Base-by-base conservation (phyloP, 2,113 vertebrate genomes). In the Jacana jacana region DNA sequence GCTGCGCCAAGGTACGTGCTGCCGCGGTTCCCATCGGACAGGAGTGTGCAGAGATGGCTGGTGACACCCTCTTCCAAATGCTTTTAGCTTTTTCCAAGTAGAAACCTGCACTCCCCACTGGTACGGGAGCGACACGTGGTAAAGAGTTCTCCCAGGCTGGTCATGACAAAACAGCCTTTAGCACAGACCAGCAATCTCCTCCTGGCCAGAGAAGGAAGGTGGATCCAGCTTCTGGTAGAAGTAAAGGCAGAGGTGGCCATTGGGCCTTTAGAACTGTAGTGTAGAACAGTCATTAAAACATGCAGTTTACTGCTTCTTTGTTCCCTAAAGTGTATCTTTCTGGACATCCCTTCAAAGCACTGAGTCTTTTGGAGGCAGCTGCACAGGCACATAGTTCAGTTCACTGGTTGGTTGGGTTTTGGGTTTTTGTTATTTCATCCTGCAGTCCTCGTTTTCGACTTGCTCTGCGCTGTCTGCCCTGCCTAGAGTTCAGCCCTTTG, bases 1-100 rank as follows among this genome's bases (percentile, higher is more conserved):
- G 93, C 98, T 99, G 42, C 99, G 99, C 93, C 99, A 99, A 98
- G 99, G 99, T 99, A 89, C 0, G 95, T 93, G 31, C 54, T 86
- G 55, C 58, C 57, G 44, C 22, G 15, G 6, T 30, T 33, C 39
- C 84, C 71, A 30, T 15, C 72, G 30, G 19, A 23, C 11, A 8
- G 33, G 64, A 42, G 31, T 0, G 3, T 18, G 35, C 77, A 61
- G 65, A 40, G 14, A 10, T 61, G 37, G 79, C 42, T 85, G 71
- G 9, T 30, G 13, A 49, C 28, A 8, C 39, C 57, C 68, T 48
- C 17, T 2, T 87, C 4, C 20, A 90, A 66, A 54, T 2, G 48
- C 10, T 69, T 37, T 0, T 13, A 8, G 40, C 35, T 78, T 82
- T 48, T 48, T 61, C 68, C 57, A 27, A 73, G n/a, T 28, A 44